Evolutionary conservation across 2,113 vertebrate genomes (phyloP), one percentile per base, ranked within the genome.

Genomic region (Brachyistius frenatus): DNA sequence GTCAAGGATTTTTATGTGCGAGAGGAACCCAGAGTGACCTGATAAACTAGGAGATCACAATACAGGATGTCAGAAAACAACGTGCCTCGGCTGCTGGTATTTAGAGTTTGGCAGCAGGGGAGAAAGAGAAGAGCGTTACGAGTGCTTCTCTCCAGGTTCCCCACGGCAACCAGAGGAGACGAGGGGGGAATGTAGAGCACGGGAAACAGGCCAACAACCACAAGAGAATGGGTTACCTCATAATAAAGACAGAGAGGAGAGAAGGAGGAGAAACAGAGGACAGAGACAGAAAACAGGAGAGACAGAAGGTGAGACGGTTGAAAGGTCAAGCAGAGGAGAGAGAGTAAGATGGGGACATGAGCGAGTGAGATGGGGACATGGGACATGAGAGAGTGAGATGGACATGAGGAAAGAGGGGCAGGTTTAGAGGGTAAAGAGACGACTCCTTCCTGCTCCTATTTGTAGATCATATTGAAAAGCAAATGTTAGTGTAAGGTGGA

Each of bases 401-500:
- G 23, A 23, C 23, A 23, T 23, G 23, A 23, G 23, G 23, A 23
- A 23, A 23, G 23, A 23, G 23, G 23, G 23, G 23, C 23, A 23
- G 23, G 23, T 23, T 23, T 7, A 53, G 23, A 73, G 33, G 37
- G 4, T 58, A 56, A 58, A 65, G 32, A 68, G 31, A 47, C 7
- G 60, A 56, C 7, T 2, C 56, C 69, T 61, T 57, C 14, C 54
- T 64, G 62, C n/a, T 83, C 16, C 23, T 67, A 36, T 66, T 15
- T 74, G 36, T 85, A 58, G 46, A 85, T 90, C 78, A 46, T 41
- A 56, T 84, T 74, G 39, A 86, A 81, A 83, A 85, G 54, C 57
- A 80, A 91, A 93, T 92, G 86, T 94, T 93, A 70, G 83, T 63
- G 7, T 65, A 86, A 77, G 87, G 86, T 10, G 73, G 84, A 68